Conservation (phyloP, 2,888 invertebrate genomes). For the Idaea biselata region DNA sequence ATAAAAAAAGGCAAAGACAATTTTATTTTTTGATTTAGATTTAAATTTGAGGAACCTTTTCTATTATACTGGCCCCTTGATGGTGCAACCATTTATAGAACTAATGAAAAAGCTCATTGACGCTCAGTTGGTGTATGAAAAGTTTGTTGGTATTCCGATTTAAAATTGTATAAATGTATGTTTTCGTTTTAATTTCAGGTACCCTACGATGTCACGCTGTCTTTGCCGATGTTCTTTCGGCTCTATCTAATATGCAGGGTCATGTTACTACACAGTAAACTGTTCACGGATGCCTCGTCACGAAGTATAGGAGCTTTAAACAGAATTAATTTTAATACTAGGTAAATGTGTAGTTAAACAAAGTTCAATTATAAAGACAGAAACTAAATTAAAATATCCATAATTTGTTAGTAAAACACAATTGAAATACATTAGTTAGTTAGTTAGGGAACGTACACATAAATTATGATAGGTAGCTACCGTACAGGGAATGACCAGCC, state of each 20-base stretch:
- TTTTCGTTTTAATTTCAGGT: constrained; percentile 76
- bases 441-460: too few relatives aligned
- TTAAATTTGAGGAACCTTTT: too few relatives aligned
- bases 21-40: too few relatives aligned
- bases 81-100: too few relatives aligned
- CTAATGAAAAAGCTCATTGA: not conserved
- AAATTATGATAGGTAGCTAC: too few relatives aligned
- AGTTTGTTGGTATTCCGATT: not conserved
- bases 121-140: not conserved
- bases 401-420: too few relatives aligned
- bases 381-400: too few relatives aligned
- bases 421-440: too few relatives aligned
- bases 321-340: constrained; percentile 99
- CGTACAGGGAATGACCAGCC: too few relatives aligned
- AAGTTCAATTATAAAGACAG: too few relatives aligned
- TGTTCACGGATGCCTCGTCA: constrained; percentile 99
- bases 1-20: too few relatives aligned
- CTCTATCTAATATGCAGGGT: constrained; percentile 99
- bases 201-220: constrained; percentile 97
- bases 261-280: constrained; percentile 99
- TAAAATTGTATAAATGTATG: constrained; percentile 3
- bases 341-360: constrained; percentile 81
- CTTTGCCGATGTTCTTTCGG: constrained; percentile 99
- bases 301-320: constrained; percentile 98
- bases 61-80: too few relatives aligned